Evolutionary conservation across 1,140 invertebrate genomes (phyloP).

Genomic region (Drosophila pseudoobscura): DNA sequence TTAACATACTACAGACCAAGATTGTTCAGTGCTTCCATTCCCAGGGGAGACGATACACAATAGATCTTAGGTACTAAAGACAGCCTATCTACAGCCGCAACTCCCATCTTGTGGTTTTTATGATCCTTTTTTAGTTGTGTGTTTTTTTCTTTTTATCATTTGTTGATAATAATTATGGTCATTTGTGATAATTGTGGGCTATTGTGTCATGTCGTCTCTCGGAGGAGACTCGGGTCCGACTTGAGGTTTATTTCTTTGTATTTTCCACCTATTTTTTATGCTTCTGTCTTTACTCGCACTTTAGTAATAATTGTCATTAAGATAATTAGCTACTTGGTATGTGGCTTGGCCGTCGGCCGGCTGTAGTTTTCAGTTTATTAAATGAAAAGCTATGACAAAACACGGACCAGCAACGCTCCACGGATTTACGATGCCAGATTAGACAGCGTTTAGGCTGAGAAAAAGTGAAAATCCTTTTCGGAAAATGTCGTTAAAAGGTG

Average conservation of each 20-base stretch:
- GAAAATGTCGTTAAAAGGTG: constrained; percentile 41
- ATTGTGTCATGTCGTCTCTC: constrained; percentile 62
- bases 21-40: constrained; percentile 9
- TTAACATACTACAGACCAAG: constrained; percentile 32
- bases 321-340: constrained; percentile 72
- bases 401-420: constrained; percentile 33
- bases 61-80: constrained; percentile 6
- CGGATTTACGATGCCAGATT: constrained; percentile 58
- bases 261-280: constrained; percentile 13
- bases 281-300: constrained; percentile 46
- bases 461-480: constrained; percentile 65
- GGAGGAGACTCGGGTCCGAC: constrained; percentile 3
- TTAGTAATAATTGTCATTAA: constrained; percentile 78
- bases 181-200: constrained; percentile 76
- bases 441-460: constrained; percentile 44
- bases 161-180: constrained; percentile 82
- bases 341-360: constrained; percentile 52
- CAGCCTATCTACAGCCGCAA: too few relatives aligned
- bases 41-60: constrained; percentile 1
- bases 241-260: constrained; percentile 40
- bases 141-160: constrained; percentile 52
- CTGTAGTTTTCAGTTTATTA: constrained; percentile 67
- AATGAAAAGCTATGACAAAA: constrained; percentile 77
- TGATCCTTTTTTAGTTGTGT: constrained; percentile 59
- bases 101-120: constrained; percentile 43